Evolutionary conservation across 2,797 vertebrate genomes (phyloP).

Genomic region (Lagorchestes hirsutus): DNA sequence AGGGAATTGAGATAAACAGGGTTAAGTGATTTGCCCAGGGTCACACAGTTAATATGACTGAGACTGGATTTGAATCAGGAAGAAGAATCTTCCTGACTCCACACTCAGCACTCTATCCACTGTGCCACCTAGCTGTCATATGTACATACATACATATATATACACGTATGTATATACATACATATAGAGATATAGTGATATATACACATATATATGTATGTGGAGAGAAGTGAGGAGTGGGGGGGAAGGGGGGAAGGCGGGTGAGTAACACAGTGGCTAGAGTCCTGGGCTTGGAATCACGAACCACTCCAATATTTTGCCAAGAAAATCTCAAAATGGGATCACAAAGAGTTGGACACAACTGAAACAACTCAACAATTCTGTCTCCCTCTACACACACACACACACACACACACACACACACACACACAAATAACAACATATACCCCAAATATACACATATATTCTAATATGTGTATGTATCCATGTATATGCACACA

Average conservation of each 20-base stretch:
- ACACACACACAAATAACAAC: no score
- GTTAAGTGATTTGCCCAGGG: background rate
- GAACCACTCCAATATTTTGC: background rate
- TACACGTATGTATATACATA: background rate
- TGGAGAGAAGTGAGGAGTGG: background rate
- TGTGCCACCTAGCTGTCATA: no score
- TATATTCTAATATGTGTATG: no score
- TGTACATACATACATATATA: no score
- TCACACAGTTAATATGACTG: background rate
- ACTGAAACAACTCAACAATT: background rate
- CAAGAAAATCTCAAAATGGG: background rate
- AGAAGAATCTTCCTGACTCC: background rate
- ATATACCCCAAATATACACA: background rate
- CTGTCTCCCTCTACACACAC: no score
- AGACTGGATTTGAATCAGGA: background rate
- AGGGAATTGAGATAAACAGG: background rate
- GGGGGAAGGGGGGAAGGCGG: background rate
- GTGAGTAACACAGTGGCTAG: background rate
- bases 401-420: background rate
- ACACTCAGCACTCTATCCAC: background rate
- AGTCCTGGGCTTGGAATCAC: background rate
- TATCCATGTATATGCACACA: no score
- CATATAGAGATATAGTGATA: no score
- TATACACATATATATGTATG: background rate
- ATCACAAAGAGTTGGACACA: background rate